A percentile compares a stretch with the other conserved stretches of the same genome.
Conservation (phyloP, 1,140 invertebrate species). For the Heliothis subflexa region DNA sequence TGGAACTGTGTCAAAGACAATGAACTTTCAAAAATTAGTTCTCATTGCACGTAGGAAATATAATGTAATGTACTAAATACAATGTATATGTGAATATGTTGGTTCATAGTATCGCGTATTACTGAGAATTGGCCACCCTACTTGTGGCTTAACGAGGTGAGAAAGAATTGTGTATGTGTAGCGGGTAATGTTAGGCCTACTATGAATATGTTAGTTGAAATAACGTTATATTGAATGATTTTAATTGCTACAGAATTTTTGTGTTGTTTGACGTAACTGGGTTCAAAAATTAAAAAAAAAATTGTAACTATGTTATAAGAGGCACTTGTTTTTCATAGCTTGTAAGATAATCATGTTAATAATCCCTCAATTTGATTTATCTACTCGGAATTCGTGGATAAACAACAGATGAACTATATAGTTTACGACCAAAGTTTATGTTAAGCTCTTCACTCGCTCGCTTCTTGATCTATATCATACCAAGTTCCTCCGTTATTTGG, state of each 20-base stretch:
- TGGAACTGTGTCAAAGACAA: constrained; percentile 72
- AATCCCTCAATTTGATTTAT: too few relatives aligned
- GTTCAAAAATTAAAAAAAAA: too few relatives aligned
- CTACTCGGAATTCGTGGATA: too few relatives aligned
- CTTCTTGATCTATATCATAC: too few relatives aligned
- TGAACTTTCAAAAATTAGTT: constrained; percentile 59
- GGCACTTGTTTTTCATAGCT: too few relatives aligned
- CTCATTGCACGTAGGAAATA: constrained; percentile 23
- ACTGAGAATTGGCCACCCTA: constrained; percentile 14
- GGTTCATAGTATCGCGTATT: not conserved
- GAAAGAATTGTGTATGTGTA: not conserved
- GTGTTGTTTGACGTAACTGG: too few relatives aligned
- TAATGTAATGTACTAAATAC: constrained; percentile 21
- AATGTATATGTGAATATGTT: constrained; percentile 23
- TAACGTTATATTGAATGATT: not conserved
- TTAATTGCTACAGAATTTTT: not conserved
- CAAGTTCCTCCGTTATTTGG: too few relatives aligned
- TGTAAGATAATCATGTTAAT: too few relatives aligned
- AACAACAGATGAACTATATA: too few relatives aligned
- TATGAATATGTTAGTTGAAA: not conserved
- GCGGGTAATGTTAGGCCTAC: not conserved
- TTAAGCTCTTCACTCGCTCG: too few relatives aligned
- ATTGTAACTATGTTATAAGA: too few relatives aligned
- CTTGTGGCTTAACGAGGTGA: constrained; percentile 5
- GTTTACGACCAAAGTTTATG: too few relatives aligned